Evolutionary conservation across 1,140 invertebrate genomes (phyloP), one percentile per base, ranked within the genome.

Genomic region (Drosophila ficusphila): DNA sequence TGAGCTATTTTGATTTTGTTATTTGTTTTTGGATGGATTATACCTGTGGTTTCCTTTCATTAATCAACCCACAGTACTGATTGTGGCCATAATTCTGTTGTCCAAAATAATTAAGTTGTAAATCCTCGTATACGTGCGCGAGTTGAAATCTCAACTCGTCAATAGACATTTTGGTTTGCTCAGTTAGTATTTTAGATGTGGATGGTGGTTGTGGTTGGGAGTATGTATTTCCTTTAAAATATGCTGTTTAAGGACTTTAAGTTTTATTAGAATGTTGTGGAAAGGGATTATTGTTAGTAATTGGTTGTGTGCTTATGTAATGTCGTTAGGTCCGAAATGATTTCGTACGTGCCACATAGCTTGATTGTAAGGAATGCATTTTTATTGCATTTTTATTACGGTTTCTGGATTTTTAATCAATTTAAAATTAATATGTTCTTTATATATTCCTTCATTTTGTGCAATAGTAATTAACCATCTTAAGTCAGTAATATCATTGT

Each of bases 11-110:
- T 23, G n/a, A 9, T 48, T 7, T 31, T 18, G 21, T 31, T 5
- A 31, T 29, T 14, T 46, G 12, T 27, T 46, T 29, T 47, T 47
- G 12, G 12, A 16, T 46, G 4, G 4, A n/a, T 31, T 47, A 25
- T 27, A 27, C 25, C 12, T 31, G 19, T 14, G 8, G 42, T 44
- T 44, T 4, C 12, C 14, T 16, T 16, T 47, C 14, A 46, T 27
- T 46, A 46, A 46, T 18, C 9, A 47, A n/a, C 44, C 44, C 18
- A 21, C 21, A 0, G n/a, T 21, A 47, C 29, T 34, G 16, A 49
- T 29, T 47, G 25, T 47, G n/a, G n/a, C n/a, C n/a, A n/a, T n/a
- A 47, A 31, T 31, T 29, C 19, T 42, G 41, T 42, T 42, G 19
- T 23, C 23, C 41, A 42, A 23, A 42, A 42, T 42, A 25, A 47